Conservation (phyloP, 1,140 invertebrate species). For the Neodiprion lecontei region DNA sequence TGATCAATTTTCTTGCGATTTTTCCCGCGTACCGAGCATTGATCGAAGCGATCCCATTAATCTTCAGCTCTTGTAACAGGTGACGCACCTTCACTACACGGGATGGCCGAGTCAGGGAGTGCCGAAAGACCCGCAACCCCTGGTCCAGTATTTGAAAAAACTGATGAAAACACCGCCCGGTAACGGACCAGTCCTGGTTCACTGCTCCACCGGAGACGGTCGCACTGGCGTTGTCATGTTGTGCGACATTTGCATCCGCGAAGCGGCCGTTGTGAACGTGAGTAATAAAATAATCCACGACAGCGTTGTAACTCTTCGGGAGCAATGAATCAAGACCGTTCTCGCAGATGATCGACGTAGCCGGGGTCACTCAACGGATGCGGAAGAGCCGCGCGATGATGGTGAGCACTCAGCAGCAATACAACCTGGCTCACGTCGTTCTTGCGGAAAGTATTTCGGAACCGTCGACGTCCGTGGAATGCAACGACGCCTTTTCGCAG, state of each 20-base stretch:
- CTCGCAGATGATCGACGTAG: constrained; percentile 39
- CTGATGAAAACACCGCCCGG: constrained; percentile 73
- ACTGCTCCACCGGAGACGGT: constrained; percentile 79
- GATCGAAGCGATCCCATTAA: too few relatives aligned
- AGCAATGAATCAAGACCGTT: background rate
- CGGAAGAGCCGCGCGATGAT: constrained; percentile 45
- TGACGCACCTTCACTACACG: constrained; percentile 96
- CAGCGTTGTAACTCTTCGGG: background rate
- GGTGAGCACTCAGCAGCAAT: constrained; percentile 49
- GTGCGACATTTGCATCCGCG: constrained; percentile 45
- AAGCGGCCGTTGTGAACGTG: constrained; percentile 39
- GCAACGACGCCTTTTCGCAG: constrained; percentile 32
- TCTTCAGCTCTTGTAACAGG: constrained; percentile 65
- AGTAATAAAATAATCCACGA: background rate
- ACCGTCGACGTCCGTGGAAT: constrained; percentile 34
- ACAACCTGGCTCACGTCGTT: constrained; percentile 44
- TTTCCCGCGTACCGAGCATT: too few relatives aligned
- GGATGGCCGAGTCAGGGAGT: constrained; percentile 98
- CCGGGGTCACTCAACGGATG: constrained; percentile 33
- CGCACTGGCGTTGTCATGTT: constrained; percentile 75
- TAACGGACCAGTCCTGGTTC: constrained; percentile 86
- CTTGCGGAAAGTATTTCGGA: constrained; percentile 43
- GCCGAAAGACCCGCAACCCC: constrained; percentile 73
- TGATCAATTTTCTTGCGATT: too few relatives aligned
- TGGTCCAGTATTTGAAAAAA: constrained; percentile 73